Evolutionary conservation across 2,888 invertebrate genomes (phyloP), one percentile per base, ranked within the genome.

Genomic region (Stratiomys singularior): DNA sequence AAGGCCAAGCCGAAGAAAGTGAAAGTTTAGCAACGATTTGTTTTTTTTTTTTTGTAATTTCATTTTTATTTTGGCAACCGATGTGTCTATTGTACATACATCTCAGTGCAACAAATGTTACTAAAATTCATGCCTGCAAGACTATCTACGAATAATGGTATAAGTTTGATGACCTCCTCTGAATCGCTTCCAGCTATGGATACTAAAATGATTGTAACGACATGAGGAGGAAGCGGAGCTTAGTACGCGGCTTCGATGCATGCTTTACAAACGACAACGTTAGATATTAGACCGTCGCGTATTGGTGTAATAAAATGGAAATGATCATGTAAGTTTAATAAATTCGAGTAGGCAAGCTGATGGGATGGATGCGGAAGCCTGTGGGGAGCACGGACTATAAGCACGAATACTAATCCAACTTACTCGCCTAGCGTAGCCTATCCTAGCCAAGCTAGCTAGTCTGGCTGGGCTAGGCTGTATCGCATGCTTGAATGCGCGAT

Each of bases 111-210:
- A 52, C 52, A 18, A 52, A 30, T n/a, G 30, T n/a, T 47, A 25
- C 25, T 5, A 23, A 21, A 1, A n/a, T 21, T n/a, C 21, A 25
- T 27, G 4, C 1, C 23, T 11, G 67, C 21, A 37, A 44, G 37
- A 4, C 69, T 23, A 69, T 69, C 69, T 44, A 23, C 15, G 21
- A 44, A 25, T 13, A 74, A 74, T 60, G 58, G 44, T 30, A 58
- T 60, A 60, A 74, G 74, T 74, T 74, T 74, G 74, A 74, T 74
- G 74, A 74, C 58, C 74, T 74, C 69, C 46, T 9, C 52, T 2
- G 15, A 18, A 9, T 52, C 18, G 52, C 52, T 52, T 13, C 52
- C 52, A 52, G 52, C 52, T 52, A 52, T 52, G 18, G 4, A 52
- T 18, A 52, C n/a, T 15, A 52, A n/a, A 18, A 52, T 52, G 52